phyloP scores from a whole-genome alignment of 92 coral and sea anemone species.

The Micromussa lordhowensis region DNA sequence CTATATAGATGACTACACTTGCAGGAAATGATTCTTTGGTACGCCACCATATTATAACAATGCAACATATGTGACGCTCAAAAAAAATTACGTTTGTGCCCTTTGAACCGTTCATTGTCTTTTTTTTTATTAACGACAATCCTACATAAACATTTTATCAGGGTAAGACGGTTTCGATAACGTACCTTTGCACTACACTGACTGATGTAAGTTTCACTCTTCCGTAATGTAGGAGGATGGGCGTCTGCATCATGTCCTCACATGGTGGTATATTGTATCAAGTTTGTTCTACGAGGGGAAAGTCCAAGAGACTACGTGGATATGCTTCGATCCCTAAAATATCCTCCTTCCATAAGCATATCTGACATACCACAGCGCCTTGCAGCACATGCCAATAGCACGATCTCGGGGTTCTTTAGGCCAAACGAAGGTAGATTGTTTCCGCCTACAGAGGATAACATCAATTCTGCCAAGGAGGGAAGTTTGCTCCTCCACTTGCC shows the following conservation, averaged over 20 bases:
- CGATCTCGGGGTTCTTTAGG: constrained; percentile 31
- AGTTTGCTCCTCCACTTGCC: constrained; percentile 24
- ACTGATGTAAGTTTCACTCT: neutral
- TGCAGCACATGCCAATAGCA: constrained; percentile 55
- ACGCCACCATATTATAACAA: too few species aligned
- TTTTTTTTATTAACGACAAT: too few species aligned
- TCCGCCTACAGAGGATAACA: constrained; percentile 34
- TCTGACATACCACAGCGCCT: constrained; percentile 65
- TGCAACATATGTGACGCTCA: too few species aligned
- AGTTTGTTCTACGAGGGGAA: constrained; percentile 69
- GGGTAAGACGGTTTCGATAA: too few species aligned
- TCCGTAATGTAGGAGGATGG: constrained; percentile 61
- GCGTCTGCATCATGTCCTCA: constrained; percentile 73
- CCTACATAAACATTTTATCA: too few species aligned
- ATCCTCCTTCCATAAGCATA: constrained; percentile 53
- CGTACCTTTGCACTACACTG: neutral
- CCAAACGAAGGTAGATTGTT: constrained; percentile 53
- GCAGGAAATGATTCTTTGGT: too few species aligned
- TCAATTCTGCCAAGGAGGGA: constrained; percentile 43
- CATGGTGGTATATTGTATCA: constrained; percentile 58
- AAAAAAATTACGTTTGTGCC: too few species aligned
- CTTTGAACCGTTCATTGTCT: too few species aligned
- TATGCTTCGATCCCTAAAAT: constrained; percentile 41
- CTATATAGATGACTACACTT: too few species aligned
- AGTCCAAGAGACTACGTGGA: constrained; percentile 67